Conservation (phyloP, 2,113 vertebrate species). For the Chlorodrepanis virens region DNA sequence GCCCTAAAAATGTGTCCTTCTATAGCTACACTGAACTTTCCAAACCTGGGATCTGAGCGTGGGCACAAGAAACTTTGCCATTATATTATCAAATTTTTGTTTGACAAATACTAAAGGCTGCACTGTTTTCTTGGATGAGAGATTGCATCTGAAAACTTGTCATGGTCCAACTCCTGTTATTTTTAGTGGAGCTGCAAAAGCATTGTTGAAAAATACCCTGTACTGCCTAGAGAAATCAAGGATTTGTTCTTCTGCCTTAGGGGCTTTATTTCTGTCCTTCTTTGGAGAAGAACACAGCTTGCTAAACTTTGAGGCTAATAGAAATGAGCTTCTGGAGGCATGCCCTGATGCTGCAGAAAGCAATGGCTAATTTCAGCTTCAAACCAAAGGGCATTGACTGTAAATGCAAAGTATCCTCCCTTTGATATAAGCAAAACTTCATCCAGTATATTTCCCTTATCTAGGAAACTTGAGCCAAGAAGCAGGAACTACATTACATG, state of each 20-base stretch:
- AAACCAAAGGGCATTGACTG: neutral
- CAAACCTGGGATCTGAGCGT: neutral
- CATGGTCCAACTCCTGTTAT: neutral
- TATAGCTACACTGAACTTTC: neutral
- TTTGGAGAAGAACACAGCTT: neutral
- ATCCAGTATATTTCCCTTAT: neutral
- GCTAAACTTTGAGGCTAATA: neutral
- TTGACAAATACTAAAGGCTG: neutral
- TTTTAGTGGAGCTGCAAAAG: neutral
- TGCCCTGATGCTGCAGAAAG: neutral
- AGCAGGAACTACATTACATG: neutral
- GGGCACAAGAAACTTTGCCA: neutral
- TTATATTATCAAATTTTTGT: neutral
- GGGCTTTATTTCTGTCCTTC: neutral
- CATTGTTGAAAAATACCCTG: neutral
- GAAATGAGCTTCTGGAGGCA: neutral
- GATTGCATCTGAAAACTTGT: neutral
- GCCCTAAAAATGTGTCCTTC: neutral
- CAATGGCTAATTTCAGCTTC: neutral
- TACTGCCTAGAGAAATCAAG: neutral
- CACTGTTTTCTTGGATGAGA: neutral
- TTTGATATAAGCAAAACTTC: neutral
- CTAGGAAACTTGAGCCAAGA: neutral
- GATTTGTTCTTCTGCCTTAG: neutral
- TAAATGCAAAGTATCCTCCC: neutral